Percentiles rank a stretch among this genome's conserved stretches.
Evolutionary conservation across 2,113 vertebrate genomes (phyloP).

Genomic region (Gymnobelideus leadbeateri): DNA sequence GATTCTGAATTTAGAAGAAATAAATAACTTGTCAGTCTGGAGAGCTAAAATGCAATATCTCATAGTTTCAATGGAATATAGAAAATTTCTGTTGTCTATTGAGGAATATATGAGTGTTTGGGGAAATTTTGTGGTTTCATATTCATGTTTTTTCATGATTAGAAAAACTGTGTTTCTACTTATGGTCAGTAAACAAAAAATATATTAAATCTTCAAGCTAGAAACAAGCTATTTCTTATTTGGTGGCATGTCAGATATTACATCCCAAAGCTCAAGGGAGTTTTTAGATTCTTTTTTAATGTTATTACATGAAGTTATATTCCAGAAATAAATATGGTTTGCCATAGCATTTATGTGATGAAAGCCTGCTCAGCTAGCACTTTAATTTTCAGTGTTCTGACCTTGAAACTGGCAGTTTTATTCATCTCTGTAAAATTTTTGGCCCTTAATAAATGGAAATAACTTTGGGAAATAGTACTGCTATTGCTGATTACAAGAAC

Average conservation of each 20-base stretch:
- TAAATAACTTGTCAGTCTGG: neutral
- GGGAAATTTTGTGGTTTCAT: neutral
- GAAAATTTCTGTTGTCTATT: neutral
- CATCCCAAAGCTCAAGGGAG: neutral
- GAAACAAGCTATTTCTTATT: neutral
- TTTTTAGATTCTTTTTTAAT: neutral
- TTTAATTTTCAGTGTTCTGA: neutral
- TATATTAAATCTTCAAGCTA: neutral
- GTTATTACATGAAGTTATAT: neutral
- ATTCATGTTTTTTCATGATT: neutral
- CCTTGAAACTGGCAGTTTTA: neutral
- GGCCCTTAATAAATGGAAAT: neutral
- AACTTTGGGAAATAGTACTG: neutral
- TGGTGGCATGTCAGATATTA: neutral
- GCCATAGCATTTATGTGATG: neutral
- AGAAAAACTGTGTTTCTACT: neutral
- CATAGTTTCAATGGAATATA: neutral
- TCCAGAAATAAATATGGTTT: neutral
- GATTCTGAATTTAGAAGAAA: neutral
- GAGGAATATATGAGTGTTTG: neutral
- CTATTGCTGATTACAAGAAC: neutral
- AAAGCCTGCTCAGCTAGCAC: neutral
- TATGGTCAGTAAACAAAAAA: neutral
- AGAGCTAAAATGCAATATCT: neutral
- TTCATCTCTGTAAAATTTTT: neutral